Evolutionary conservation across 2,888 invertebrate species (phyloP), one percentile per base, ranked within the genome.

Genomic region (Lochmaea crataegi): DNA sequence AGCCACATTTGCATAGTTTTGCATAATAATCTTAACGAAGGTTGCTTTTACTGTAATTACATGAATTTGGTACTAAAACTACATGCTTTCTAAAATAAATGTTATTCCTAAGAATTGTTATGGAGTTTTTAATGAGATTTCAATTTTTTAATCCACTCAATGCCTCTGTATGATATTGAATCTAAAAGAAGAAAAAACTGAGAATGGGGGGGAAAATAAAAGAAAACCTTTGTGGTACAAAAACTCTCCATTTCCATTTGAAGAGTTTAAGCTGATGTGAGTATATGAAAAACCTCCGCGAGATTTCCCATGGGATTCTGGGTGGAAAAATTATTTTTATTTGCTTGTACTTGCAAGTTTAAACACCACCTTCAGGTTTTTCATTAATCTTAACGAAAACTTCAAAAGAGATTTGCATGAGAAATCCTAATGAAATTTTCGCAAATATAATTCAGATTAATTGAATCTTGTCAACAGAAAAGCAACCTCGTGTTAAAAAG

Each of bases 211-310:
- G n/a, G 14, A 60, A n/a, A n/a, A n/a, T n/a, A n/a, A 6, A 38
- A 32, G 4, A 22, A 61, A 61, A 61, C 41, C 41, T 61, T 41
- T 42, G 41, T 16, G 41, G 42, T n/a, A 18, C 11, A 41, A 16
- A 61, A 41, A 11, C 41, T 61, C 61, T 61, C 61, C 61, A 61
- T 61, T 61, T 61, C 16, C 18, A 61, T 38, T 61, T 18, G 61
- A 11, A 42, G 53, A 45, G 56, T 56, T 42, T 45, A 56, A 51
- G 64, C 65, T 32, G 26, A 45, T 45, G 22, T 56, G 16, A 67
- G 67, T 64, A 72, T 72, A 72, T 68, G 65, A 72, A 72, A 68
- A 72, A 65, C 68, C 57, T 72, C 38, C 9, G 41, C 14, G 66
- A 65, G 42, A 72, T 72, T 72, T 72, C 72, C 72, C 72, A 12